Percentiles rank a stretch among this genome's conserved stretches.
phyloP scores from a whole-genome alignment of 2,113 vertebrate species.

The Orycteropus afer region DNA sequence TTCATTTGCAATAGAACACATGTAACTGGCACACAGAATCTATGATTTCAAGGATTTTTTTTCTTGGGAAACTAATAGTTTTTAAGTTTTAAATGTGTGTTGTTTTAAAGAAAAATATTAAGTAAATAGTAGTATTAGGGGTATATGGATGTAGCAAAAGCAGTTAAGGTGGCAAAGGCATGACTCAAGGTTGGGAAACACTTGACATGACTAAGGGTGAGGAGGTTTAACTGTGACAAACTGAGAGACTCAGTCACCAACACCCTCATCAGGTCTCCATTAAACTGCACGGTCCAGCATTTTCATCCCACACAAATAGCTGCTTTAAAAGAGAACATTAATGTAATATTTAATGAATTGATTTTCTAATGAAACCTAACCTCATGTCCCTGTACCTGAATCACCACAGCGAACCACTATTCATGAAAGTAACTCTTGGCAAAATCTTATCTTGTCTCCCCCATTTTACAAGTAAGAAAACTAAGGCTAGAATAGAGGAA shows the following conservation, averaged over 20 bases:
- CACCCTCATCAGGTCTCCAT: background rate
- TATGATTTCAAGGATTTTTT: background rate
- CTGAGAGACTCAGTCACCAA: background rate
- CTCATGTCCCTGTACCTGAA: background rate
- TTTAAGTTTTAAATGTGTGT: background rate
- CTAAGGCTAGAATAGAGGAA: background rate
- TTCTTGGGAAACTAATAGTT: background rate
- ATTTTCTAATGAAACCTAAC: background rate
- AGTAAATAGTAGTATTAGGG: background rate
- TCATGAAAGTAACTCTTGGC: background rate
- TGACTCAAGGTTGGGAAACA: background rate
- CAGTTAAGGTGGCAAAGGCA: background rate
- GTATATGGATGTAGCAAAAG: background rate
- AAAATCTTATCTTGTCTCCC: background rate
- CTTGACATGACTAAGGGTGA: background rate
- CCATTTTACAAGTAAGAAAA: slow-evolving; percentile 15
- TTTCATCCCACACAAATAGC: background rate
- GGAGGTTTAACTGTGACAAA: background rate
- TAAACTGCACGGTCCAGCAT: background rate
- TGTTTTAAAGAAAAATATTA: slow-evolving; percentile 14
- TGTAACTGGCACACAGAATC: background rate
- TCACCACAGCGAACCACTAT: background rate
- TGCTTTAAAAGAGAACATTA: background rate
- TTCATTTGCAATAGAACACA: slow-evolving; percentile 20
- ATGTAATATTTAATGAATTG: background rate